Conservation (phyloP, 2,888 invertebrate species). For the Scaptomyza cyrtandrae region DNA sequence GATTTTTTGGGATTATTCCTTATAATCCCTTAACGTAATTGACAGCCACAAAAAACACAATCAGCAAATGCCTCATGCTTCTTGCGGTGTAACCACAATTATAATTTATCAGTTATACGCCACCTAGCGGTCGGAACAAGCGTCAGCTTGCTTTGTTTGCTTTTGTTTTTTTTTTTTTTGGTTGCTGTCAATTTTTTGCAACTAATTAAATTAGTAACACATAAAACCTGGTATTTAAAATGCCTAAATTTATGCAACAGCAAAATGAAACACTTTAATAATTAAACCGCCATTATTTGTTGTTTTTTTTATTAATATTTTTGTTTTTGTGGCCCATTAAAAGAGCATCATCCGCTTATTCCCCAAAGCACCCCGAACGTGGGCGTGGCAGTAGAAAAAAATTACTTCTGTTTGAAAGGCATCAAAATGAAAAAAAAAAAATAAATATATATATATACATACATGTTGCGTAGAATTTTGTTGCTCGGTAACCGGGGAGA, state of each 20-base stretch:
- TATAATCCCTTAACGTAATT: slow-evolving; percentile 35
- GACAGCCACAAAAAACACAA: slow-evolving; percentile 23
- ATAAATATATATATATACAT: no score
- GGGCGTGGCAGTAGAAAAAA: slow-evolving; percentile 24
- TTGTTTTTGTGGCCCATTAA: slow-evolving; percentile 24
- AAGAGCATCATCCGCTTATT: slow-evolving; percentile 34
- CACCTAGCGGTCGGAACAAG: slow-evolving; percentile 11
- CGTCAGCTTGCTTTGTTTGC: neutral
- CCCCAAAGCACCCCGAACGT: neutral
- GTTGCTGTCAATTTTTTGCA: slow-evolving; percentile 30
- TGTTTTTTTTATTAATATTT: slow-evolving; percentile 29
- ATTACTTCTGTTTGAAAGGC: slow-evolving; percentile 16
- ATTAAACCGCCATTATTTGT: slow-evolving; percentile 63
- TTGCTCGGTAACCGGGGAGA: slow-evolving; percentile 18
- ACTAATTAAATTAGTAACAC: slow-evolving; percentile 66
- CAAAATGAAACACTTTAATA: slow-evolving; percentile 69
- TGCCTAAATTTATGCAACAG: slow-evolving; percentile 52
- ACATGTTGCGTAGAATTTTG: slow-evolving; percentile 5
- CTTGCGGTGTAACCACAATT: slow-evolving; percentile 58
- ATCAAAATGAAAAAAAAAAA: slow-evolving; percentile 18
- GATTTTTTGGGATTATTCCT: slow-evolving; percentile 25
- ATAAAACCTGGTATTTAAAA: slow-evolving; percentile 45
- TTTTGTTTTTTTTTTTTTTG: slow-evolving; percentile 6
- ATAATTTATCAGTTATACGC: slow-evolving; percentile 29
- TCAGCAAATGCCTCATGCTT: slow-evolving; percentile 12